These are phyloP conservation scores for Lagorchestes hirsutus DNA, from an alignment of 2,797 vertebrate species.

Conservation along the genomic window DNA sequence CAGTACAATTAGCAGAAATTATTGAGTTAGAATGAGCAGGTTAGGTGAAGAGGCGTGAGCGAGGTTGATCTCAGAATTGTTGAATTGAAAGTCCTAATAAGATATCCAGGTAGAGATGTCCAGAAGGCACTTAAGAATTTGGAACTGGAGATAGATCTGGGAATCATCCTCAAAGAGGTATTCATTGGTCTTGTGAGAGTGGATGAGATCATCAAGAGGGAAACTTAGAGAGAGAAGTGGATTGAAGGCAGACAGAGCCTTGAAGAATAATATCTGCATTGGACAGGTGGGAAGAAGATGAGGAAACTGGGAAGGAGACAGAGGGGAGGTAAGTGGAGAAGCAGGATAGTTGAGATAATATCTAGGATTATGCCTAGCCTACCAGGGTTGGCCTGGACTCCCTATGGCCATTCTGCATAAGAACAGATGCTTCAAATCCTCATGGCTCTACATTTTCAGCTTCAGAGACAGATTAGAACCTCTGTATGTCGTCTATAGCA, in stretches of 20 bases:
- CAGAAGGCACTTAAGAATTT: not conserved
- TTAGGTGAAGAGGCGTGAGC: not conserved
- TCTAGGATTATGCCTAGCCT: not conserved
- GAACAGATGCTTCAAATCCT: not conserved
- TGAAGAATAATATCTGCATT: not conserved
- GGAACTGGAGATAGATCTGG: not conserved
- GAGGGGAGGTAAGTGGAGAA: not conserved
- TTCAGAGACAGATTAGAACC: not conserved
- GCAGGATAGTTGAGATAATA: not conserved
- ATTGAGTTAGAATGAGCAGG: not conserved
- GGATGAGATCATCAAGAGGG: not conserved
- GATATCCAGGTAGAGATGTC: not conserved
- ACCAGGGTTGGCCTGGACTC: not conserved
- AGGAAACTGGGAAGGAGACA: not conserved
- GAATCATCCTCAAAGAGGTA: not conserved
- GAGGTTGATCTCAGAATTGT: not conserved
- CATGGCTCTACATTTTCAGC: not conserved
- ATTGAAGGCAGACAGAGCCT: not conserved
- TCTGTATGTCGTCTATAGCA: not conserved
- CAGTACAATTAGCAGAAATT: not conserved
- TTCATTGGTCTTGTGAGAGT: not conserved
- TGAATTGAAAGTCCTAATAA: not conserved
- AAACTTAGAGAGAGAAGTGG: not conserved
- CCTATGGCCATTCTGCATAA: not conserved
- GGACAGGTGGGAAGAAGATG: not conserved